Percentiles rank a stretch among this genome's conserved stretches.
Conservation (phyloP, 2,797 vertebrate genomes). For the Cryptoblepharus egeriae region DNA sequence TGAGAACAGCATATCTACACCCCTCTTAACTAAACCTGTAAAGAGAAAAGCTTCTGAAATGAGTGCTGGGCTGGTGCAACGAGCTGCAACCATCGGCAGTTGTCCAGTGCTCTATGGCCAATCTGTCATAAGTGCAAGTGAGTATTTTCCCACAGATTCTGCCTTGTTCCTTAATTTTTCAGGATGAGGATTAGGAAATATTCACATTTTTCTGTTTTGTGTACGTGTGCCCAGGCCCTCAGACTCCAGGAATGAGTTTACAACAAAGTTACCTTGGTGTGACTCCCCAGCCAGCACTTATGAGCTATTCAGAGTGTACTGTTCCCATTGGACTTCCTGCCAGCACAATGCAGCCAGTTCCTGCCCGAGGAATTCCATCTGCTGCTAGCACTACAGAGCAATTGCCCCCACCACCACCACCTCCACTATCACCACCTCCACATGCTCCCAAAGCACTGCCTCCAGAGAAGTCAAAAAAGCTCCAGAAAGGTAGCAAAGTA, state of each 20-base stretch:
- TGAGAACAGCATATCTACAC: constrained; percentile 72
- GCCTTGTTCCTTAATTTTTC: constrained; percentile 16
- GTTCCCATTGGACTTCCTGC: constrained; percentile 70
- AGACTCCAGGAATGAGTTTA: constrained; percentile 62
- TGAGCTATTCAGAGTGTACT: constrained; percentile 82
- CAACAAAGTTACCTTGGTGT: constrained; percentile 83
- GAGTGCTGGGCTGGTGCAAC: constrained; percentile 77
- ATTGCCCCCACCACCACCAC: constrained; percentile 55
- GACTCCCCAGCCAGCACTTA: constrained; percentile 70
- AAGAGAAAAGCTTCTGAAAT: constrained; percentile 87
- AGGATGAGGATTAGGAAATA: constrained; percentile 25
- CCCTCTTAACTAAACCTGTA: constrained; percentile 76
- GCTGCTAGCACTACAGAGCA: constrained; percentile 68
- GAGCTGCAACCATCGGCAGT: constrained; percentile 91
- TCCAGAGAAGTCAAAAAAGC: constrained; percentile 88
- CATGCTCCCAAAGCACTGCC: constrained; percentile 74
- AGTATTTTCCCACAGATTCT: constrained; percentile 30
- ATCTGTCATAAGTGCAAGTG: constrained; percentile 79
- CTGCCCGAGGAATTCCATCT: constrained; percentile 72
- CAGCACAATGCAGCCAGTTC: constrained; percentile 74
- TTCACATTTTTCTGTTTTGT: constrained; percentile 25
- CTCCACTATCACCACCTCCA: constrained; percentile 69
- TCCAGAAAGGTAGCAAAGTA: constrained; percentile 91
- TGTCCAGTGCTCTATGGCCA: constrained; percentile 93
- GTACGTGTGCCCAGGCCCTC: constrained; percentile 57